Evolutionary conservation across 2,113 vertebrate species (phyloP).

Genomic region (Otocyon megalotis): DNA sequence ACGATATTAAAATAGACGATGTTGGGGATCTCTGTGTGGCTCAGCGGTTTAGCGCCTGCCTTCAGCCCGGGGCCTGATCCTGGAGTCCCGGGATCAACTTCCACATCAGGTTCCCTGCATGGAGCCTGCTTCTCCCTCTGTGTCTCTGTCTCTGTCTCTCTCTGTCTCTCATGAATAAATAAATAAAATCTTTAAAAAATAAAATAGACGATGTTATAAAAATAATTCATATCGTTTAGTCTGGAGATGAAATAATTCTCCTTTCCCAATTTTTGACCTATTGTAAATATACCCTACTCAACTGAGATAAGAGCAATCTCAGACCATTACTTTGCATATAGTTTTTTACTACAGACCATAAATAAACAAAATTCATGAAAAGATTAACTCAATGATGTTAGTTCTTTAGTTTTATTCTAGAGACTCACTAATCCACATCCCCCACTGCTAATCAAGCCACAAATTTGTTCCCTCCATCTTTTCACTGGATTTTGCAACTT

Average conservation of each 20-base stretch:
- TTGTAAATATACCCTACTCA: neutral
- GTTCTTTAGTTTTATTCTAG: neutral
- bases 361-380: neutral
- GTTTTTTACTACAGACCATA: neutral
- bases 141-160: too few species aligned
- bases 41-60: too few species aligned
- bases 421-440: neutral
- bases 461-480: neutral
- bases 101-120: too few species aligned
- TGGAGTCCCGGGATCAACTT: too few species aligned
- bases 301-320: neutral
- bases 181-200: too few species aligned
- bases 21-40: too few species aligned
- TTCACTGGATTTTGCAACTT: neutral
- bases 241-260: neutral
- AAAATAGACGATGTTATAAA: neutral
- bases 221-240: neutral
- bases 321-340: neutral
- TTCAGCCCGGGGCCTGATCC: too few species aligned
- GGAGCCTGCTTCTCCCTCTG: too few species aligned
- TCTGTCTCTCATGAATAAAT: too few species aligned
- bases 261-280: neutral
- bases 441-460: neutral
- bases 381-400: neutral
- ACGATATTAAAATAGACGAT: neutral